A percentile compares a stretch with the other conserved stretches of the same genome.
Evolutionary conservation across 53 echinoderm and acorn worm species (phyloP).

Genomic region (Echinarachnius parma): DNA sequence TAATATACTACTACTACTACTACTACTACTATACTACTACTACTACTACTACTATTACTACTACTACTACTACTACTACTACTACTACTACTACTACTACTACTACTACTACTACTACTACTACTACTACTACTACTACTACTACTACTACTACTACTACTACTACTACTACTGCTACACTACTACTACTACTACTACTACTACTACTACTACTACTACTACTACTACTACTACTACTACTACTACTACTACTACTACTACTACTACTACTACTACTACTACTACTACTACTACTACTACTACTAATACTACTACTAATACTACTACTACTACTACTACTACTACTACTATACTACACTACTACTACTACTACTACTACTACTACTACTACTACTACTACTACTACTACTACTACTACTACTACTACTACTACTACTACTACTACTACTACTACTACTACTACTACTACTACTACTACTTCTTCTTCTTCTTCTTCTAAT

Average conservation of each 20-base stretch:
- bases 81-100: slow-evolving; percentile 10
- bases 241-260: slow-evolving; percentile 14
- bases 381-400: slow-evolving; percentile 6
- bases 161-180: neutral
- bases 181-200: slow-evolving; percentile 9
- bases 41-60: slow-evolving; percentile 6
- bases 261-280: slow-evolving; percentile 14
- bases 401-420: slow-evolving; percentile 14
- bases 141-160: neutral
- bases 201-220: slow-evolving; percentile 11
- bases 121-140: slow-evolving; percentile 3
- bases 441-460: slow-evolving; percentile 14
- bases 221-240: slow-evolving; percentile 14
- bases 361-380: neutral
- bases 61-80: slow-evolving; percentile 12
- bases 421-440: slow-evolving; percentile 16
- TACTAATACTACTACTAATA: neutral
- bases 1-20: neutral
- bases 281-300: slow-evolving; percentile 14
- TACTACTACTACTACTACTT: slow-evolving; percentile 9
- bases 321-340: neutral
- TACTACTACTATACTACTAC: neutral
- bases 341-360: neutral
- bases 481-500: too few relatives aligned
- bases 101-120: neutral